Percentiles rank a stretch among this genome's conserved stretches.
Evolutionary conservation across 2,888 invertebrate species (phyloP).

Genomic region (Sarcophaga caerulescens): DNA sequence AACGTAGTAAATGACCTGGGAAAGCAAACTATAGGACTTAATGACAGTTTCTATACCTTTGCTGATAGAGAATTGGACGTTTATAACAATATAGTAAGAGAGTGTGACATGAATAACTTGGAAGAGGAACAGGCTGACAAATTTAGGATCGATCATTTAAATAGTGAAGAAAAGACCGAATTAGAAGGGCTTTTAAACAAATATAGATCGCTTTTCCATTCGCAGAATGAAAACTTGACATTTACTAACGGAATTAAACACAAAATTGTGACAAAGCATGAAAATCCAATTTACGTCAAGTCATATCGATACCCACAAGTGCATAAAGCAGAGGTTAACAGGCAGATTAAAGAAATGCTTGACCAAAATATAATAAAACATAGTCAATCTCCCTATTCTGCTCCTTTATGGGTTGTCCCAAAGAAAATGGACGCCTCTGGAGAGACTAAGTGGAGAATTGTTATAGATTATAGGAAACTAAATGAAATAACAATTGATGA

Average conservation of each 20-base stretch:
- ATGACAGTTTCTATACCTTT: conserved; percentile 37
- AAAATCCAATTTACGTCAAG: no score
- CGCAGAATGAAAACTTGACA: conserved; percentile 36
- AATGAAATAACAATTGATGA: conserved; percentile 32
- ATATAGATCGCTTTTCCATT: conserved; percentile 73
- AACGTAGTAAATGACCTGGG: conserved; percentile 42
- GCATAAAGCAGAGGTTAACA: conserved; percentile 34
- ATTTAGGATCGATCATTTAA: conserved; percentile 35
- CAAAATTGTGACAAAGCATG: conserved; percentile 36
- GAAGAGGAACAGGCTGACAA: conserved; percentile 14
- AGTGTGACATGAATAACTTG: conserved; percentile 9
- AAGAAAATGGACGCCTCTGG: no score
- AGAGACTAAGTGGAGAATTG: no score
- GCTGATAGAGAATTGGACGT: conserved; percentile 70
- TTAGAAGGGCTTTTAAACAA: conserved; percentile 15
- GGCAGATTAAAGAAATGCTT: conserved; percentile 39
- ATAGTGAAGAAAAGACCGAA: conserved; percentile 22
- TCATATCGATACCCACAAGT: conserved; percentile 36
- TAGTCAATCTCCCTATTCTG: conserved; percentile 49
- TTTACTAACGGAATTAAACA: conserved; percentile 56
- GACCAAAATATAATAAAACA: conserved; percentile 5
- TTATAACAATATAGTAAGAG: conserved; percentile 9
- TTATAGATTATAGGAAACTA: no score
- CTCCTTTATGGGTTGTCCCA: conserved; percentile 11
- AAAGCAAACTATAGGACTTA: conserved; percentile 28